Conservation (phyloP, 2,113 vertebrate genomes). For the Vimba vimba region DNA sequence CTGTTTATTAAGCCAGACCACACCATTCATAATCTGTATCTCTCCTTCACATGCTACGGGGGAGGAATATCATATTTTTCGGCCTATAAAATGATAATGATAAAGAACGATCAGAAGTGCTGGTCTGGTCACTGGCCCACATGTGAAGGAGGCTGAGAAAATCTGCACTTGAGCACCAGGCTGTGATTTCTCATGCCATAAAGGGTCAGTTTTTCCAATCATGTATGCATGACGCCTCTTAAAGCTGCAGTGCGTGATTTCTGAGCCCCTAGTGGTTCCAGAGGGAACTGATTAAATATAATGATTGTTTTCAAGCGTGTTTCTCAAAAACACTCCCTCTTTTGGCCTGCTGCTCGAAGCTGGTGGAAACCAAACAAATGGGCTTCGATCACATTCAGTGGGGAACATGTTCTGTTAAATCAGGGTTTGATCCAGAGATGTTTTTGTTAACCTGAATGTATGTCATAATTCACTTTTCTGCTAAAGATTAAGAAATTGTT, state of each 20-base stretch:
- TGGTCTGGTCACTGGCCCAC: slow-evolving; percentile 40
- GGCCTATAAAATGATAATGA: slow-evolving; percentile 56
- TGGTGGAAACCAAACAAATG: too few species aligned
- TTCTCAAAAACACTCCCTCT: too few species aligned
- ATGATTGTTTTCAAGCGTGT: background rate
- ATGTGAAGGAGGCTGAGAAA: slow-evolving; percentile 40
- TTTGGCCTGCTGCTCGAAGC: too few species aligned
- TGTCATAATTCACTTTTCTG: too few species aligned
- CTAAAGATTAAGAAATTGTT: too few species aligned
- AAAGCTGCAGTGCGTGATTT: background rate
- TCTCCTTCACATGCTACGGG: slow-evolving; percentile 39
- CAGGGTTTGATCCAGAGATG: too few species aligned
- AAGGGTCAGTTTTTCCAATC: background rate
- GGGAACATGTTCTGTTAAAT: too few species aligned
- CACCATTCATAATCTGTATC: slow-evolving; percentile 63
- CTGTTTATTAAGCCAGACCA: slow-evolving; percentile 62
- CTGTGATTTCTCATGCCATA: slow-evolving; percentile 36
- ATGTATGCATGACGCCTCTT: background rate
- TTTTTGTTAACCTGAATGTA: too few species aligned
- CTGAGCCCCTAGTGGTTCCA: background rate
- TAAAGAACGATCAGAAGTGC: slow-evolving; percentile 56
- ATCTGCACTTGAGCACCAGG: slow-evolving; percentile 20
- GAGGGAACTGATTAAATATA: background rate
- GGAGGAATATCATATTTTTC: slow-evolving; percentile 56
- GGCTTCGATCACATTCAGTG: too few species aligned